Conservation (phyloP, 2,113 vertebrate genomes). For the Damaliscus lunatus region DNA sequence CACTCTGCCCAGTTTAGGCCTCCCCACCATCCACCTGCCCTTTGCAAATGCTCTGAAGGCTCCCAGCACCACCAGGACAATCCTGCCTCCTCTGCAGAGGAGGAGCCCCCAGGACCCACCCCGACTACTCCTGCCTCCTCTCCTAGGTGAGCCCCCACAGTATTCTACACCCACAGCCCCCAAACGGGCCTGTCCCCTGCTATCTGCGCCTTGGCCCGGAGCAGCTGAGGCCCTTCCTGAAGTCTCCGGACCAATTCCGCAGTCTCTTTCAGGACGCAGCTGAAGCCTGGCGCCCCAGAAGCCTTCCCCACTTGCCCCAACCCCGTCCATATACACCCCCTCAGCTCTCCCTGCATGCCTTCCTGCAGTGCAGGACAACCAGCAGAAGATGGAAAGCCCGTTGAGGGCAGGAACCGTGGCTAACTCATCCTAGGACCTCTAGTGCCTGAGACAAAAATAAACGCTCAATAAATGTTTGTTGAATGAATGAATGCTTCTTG, state of each 20-base stretch:
- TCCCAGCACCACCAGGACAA: not conserved
- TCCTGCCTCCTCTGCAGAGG: not conserved
- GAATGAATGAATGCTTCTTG: not conserved
- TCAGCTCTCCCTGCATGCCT: not conserved
- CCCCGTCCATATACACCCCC: not conserved
- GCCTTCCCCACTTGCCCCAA: not conserved
- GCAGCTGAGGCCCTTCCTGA: not conserved
- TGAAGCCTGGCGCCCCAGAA: not conserved
- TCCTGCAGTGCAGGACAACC: not conserved
- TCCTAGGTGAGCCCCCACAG: not conserved
- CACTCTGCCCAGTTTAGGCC: not conserved
- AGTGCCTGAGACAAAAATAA: not conserved
- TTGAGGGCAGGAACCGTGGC: rapidly evolving
- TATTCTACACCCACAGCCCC: not conserved
- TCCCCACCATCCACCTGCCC: not conserved
- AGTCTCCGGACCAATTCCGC: not conserved
- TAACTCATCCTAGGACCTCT: not conserved
- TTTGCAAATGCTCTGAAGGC: not conserved
- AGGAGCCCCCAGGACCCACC: not conserved
- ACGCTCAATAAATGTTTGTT: not conserved
- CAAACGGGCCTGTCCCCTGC: not conserved
- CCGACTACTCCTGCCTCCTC: not conserved
- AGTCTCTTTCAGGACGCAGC: not conserved
- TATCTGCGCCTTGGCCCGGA: not conserved
- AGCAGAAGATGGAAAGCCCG: not conserved